Evolutionary conservation across 2,888 invertebrate genomes (phyloP).

Genomic region (Agonopterix heracliana): DNA sequence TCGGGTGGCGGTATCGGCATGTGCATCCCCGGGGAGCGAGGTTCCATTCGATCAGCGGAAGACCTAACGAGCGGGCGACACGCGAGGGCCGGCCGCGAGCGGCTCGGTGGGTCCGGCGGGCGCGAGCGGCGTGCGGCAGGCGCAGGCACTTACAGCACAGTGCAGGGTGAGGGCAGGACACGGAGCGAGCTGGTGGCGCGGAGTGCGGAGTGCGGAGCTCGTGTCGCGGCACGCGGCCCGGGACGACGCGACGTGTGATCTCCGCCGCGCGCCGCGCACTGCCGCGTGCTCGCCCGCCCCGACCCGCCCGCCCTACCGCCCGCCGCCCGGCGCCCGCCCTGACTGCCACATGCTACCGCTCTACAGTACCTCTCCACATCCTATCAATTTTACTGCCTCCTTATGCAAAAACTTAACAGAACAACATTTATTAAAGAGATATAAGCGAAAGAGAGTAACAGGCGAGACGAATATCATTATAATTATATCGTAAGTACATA

Average conservation of each 20-base stretch:
- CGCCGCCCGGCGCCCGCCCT: constrained; percentile 14
- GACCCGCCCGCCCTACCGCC: constrained; percentile 14
- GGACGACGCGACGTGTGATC: constrained; percentile 35
- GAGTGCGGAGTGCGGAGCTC: background rate
- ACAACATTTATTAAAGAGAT: too few species aligned
- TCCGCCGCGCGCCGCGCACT: constrained; percentile 64
- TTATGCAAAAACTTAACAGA: too few species aligned
- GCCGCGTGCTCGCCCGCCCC: constrained; percentile 21
- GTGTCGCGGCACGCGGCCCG: constrained; percentile 11
- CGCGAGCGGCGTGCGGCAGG: constrained; percentile 17
- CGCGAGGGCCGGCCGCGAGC: background rate
- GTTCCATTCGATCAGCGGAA: too few species aligned
- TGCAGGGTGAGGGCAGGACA: constrained; percentile 10
- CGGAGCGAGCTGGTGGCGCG: background rate
- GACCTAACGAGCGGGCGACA: background rate
- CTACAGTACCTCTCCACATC: background rate
- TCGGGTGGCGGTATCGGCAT: constrained; percentile 1
- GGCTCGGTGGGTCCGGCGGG: constrained; percentile 10
- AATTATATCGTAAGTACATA: too few species aligned
- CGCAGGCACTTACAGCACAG: constrained; percentile 13
- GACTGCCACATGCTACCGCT: constrained; percentile 21
- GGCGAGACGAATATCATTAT: too few species aligned
- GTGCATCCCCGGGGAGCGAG: constrained; percentile 3
- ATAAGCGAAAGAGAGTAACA: too few species aligned
- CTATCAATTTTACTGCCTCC: too few species aligned